Conservation (phyloP, 2,888 invertebrate genomes). For the Ctenicera cuprea region DNA sequence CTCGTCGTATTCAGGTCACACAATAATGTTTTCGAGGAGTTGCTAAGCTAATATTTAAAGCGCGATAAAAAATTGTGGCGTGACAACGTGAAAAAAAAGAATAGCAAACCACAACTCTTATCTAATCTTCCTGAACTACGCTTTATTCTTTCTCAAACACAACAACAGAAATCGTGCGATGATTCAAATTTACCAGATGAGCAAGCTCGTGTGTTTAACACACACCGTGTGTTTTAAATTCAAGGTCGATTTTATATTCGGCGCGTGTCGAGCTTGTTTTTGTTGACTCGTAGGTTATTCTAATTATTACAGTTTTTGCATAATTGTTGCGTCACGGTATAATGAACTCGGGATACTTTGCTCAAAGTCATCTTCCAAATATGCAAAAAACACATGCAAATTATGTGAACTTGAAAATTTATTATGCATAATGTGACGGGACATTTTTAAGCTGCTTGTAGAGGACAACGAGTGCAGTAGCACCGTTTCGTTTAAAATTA, state of each 20-base stretch:
- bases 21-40: neutral
- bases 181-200: slow-evolving; percentile 32
- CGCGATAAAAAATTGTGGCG: neutral
- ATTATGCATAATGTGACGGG: no score
- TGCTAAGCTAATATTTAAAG: slow-evolving; percentile 10
- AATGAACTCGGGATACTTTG: slow-evolving; percentile 33
- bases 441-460: no score
- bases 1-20: slow-evolving; percentile 7
- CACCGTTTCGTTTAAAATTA: no score
- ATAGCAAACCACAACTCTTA: slow-evolving; percentile 9
- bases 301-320: slow-evolving; percentile 19
- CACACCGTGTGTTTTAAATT: slow-evolving; percentile 16
- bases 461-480: no score
- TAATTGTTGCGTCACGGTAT: slow-evolving; percentile 44
- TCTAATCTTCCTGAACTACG: slow-evolving; percentile 30
- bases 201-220: neutral
- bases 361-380: neutral
- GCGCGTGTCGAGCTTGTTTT: slow-evolving; percentile 25
- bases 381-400: no score
- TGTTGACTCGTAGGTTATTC: slow-evolving; percentile 14
- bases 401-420: no score
- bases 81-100: slow-evolving; percentile 14
- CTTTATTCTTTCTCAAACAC: slow-evolving; percentile 9
- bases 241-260: slow-evolving; percentile 29
- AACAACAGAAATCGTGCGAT: slow-evolving; percentile 1